A percentile compares a stretch with the other conserved stretches of the same genome.
These are phyloP conservation scores for Acomys russatus DNA, from an alignment of 2,797 vertebrate genomes.

Conservation along the genomic window DNA sequence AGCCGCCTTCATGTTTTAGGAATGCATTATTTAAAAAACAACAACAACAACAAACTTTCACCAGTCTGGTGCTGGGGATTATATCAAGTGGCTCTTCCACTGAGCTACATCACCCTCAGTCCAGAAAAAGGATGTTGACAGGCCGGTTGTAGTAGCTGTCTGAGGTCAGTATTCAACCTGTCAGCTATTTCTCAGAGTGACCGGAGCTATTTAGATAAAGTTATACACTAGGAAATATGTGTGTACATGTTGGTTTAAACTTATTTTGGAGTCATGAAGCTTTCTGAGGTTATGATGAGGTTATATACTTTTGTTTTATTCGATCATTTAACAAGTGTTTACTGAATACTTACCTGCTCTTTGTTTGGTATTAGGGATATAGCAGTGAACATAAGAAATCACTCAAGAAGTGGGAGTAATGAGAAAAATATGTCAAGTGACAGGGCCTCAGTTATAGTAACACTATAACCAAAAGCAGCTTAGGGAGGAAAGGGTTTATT, in stretches of 20 bases:
- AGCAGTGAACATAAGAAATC: background rate
- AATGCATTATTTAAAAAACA: conserved; percentile 21
- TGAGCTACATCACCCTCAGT: background rate
- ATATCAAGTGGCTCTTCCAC: background rate
- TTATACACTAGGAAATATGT: conserved; percentile 40
- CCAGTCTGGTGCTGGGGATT: background rate
- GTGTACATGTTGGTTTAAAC: conserved; percentile 34
- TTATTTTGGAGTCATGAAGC: background rate
- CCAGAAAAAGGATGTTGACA: background rate
- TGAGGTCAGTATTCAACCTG: background rate
- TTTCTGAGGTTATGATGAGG: conserved; percentile 44
- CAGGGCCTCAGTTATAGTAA: background rate
- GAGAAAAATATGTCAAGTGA: conserved; percentile 8
- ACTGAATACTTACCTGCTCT: background rate
- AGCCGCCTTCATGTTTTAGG: conserved; percentile 44
- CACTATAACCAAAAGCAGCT: no score
- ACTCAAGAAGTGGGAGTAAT: conserved; percentile 27
- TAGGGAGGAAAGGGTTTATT: background rate
- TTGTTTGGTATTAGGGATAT: background rate
- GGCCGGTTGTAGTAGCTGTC: background rate
- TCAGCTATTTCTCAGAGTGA: conserved; percentile 49
- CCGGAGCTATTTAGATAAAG: conserved; percentile 27
- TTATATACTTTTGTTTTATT: conserved; percentile 17
- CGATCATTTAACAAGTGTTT: conserved; percentile 1
- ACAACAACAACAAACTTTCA: background rate